Percentiles rank a stretch among this genome's conserved stretches.
These are phyloP conservation scores for Volucella inflata DNA, from an alignment of 2,888 invertebrate species.

Conservation along the genomic window DNA sequence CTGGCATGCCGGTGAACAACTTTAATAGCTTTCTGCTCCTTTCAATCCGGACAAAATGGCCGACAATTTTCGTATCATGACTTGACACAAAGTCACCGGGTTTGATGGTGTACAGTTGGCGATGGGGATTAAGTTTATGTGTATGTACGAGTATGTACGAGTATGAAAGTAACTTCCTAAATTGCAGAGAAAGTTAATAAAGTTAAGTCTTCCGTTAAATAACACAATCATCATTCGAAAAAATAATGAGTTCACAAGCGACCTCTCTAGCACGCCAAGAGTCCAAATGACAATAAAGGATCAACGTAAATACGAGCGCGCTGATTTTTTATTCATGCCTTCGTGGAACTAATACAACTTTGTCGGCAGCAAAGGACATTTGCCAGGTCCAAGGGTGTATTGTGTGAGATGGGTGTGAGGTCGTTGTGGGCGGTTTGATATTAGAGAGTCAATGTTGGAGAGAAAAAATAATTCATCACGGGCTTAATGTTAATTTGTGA, in stretches of 20 bases:
- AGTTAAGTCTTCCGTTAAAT: slow-evolving; percentile 76
- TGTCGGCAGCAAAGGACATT: slow-evolving; percentile 69
- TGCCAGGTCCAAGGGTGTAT: slow-evolving; percentile 23
- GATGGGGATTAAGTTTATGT: background rate
- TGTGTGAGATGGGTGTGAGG: background rate
- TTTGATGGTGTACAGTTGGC: slow-evolving; percentile 8
- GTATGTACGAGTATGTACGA: background rate
- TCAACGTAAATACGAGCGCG: slow-evolving; percentile 61
- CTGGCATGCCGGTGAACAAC: slow-evolving; percentile 50
- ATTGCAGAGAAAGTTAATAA: slow-evolving; percentile 69
- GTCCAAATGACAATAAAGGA: slow-evolving; percentile 61
- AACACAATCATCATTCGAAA: slow-evolving; percentile 70
- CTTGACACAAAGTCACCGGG: slow-evolving; percentile 17
- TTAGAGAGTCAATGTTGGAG: slow-evolving; percentile 18
- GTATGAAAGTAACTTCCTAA: slow-evolving; percentile 8
- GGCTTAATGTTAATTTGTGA: slow-evolving; percentile 75
- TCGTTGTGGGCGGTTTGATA: background rate
- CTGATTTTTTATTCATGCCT: slow-evolving; percentile 71
- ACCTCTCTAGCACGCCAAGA: slow-evolving; percentile 42
- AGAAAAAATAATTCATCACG: slow-evolving; percentile 72
- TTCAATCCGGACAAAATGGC: slow-evolving; percentile 70
- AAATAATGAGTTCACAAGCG: slow-evolving; percentile 73
- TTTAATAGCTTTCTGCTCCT: slow-evolving; percentile 43
- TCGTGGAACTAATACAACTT: slow-evolving; percentile 69
- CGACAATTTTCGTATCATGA: slow-evolving; percentile 57